Evolutionary conservation across 2,113 vertebrate species (phyloP).

Genomic region (Recurvirostra avosetta): DNA sequence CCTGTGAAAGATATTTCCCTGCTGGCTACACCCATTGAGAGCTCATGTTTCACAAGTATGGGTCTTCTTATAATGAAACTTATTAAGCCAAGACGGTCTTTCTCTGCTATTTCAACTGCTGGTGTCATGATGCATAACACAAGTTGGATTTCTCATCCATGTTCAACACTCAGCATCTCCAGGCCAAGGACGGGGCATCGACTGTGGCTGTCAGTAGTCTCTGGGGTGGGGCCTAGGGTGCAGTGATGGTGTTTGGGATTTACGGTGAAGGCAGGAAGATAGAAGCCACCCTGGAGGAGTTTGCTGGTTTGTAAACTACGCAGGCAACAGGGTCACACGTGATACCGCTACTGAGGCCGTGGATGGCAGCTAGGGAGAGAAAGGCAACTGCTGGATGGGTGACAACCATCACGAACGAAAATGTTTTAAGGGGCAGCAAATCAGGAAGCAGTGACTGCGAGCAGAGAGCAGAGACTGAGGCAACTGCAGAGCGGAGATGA

Average conservation of each 20-base stretch:
- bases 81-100: background rate
- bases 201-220: background rate
- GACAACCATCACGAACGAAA: background rate
- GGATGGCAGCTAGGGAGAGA: background rate
- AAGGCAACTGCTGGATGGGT: background rate
- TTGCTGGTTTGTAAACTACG: background rate
- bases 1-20: background rate
- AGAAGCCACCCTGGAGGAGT: background rate
- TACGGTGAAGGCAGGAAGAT: background rate
- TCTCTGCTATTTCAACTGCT: background rate
- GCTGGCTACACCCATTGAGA: background rate
- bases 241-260: rapidly evolving
- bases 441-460: background rate
- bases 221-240: background rate
- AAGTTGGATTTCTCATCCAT: background rate
- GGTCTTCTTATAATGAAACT: background rate
- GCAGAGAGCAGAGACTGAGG: background rate
- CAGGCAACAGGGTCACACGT: background rate
- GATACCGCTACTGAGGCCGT: background rate
- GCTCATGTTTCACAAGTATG: background rate
- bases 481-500: background rate
- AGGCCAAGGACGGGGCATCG: background rate
- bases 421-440: background rate
- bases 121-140: rapidly evolving
- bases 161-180: background rate